These are phyloP conservation scores for Eupithecia insigniata DNA, from an alignment of 2,888 invertebrate species.

Conservation along the genomic window DNA sequence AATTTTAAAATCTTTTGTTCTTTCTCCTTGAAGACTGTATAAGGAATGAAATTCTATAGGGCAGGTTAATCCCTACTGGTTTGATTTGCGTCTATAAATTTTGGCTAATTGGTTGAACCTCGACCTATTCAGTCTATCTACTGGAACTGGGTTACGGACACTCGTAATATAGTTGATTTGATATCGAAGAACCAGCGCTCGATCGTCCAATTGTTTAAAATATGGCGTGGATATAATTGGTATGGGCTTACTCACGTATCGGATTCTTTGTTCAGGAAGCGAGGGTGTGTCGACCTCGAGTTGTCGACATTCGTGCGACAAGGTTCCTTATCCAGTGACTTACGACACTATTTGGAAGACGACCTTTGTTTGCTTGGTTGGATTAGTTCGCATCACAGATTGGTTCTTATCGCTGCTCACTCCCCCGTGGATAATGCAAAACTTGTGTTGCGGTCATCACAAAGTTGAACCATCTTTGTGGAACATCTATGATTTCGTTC, in stretches of 20 bases:
- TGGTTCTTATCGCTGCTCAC: conserved; percentile 30
- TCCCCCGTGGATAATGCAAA: conserved; percentile 24
- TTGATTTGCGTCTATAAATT: conserved; percentile 22
- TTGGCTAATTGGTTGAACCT: conserved; percentile 28
- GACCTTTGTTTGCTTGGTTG: conserved; percentile 19
- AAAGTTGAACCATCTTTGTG: neutral
- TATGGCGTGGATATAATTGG: conserved; percentile 41
- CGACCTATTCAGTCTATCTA: conserved; percentile 20
- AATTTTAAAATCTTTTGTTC: conserved; percentile 13
- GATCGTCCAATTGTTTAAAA: conserved; percentile 41
- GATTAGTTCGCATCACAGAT: conserved; percentile 30
- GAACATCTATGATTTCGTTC: neutral
- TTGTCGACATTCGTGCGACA: conserved; percentile 58
- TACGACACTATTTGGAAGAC: conserved; percentile 15
- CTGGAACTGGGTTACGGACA: conserved; percentile 28
- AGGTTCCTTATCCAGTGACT: conserved; percentile 37
- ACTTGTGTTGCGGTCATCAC: conserved; percentile 17
- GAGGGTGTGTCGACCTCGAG: conserved; percentile 56
- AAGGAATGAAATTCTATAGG: neutral
- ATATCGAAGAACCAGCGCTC: conserved; percentile 13
- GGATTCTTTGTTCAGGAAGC: conserved; percentile 55
- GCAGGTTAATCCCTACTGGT: conserved; percentile 8
- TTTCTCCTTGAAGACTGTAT: conserved; percentile 3
- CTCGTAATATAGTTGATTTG: conserved; percentile 5
- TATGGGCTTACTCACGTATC: conserved; percentile 40